A percentile compares a stretch with the other conserved stretches of the same genome.
Conservation (phyloP, 2,797 vertebrate species). For the Rhincodon typus region DNA sequence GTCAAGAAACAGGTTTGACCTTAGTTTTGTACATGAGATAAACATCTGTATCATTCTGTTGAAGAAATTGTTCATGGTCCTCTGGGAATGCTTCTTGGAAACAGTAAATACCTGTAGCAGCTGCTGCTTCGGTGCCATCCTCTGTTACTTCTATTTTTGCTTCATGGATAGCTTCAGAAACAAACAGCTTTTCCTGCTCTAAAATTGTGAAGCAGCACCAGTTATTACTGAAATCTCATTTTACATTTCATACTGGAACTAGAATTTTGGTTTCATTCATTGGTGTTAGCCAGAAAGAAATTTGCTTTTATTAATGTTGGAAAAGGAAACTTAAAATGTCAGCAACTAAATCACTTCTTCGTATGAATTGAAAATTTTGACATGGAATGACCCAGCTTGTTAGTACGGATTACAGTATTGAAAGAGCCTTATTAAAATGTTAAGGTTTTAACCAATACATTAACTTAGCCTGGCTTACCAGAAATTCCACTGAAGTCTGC, state of each 20-base stretch:
- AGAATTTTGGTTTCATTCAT: background rate
- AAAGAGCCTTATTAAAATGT: background rate
- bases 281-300: no score
- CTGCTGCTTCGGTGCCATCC: slow-evolving; percentile 72
- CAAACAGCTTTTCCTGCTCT: slow-evolving; percentile 71
- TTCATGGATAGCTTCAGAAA: slow-evolving; percentile 78
- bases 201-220: slow-evolving; percentile 57
- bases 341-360: background rate
- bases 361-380: background rate
- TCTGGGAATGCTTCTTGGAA: no score
- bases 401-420: background rate
- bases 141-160: slow-evolving; percentile 78
- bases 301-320: background rate
- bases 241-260: background rate
- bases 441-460: background rate
- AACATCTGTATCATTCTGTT: background rate
- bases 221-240: slow-evolving; percentile 68
- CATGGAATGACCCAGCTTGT: background rate
- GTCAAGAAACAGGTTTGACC: background rate
- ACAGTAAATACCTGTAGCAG: slow-evolving; percentile 64
- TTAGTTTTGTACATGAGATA: background rate
- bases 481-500: slow-evolving; percentile 83
- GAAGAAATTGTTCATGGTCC: background rate
- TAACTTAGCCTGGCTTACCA: slow-evolving; percentile 57
- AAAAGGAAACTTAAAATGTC: background rate